A percentile compares a stretch with the other conserved stretches of the same genome.
phyloP scores from a whole-genome alignment of 2,797 vertebrate species.

The Leptoclinus maculatus region DNA sequence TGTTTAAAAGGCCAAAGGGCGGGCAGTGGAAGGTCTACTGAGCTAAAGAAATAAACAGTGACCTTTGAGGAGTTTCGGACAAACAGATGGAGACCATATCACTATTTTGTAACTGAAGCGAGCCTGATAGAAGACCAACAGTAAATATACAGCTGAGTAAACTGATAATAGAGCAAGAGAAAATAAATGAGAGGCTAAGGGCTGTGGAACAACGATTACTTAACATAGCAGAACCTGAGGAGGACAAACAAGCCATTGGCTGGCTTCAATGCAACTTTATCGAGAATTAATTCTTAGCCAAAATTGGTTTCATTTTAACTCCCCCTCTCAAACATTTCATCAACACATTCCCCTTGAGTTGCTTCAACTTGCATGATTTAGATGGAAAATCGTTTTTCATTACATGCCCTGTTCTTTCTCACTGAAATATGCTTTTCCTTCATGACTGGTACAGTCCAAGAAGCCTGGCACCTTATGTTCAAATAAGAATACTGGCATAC shows the following conservation, averaged over 20 bases:
- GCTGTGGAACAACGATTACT: constrained; percentile 33
- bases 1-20: constrained; percentile 27
- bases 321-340: constrained; percentile 11
- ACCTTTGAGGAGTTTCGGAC: constrained; percentile 13
- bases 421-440: constrained; percentile 37
- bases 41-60: constrained; percentile 47
- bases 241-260: constrained; percentile 36
- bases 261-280: constrained; percentile 17
- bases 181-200: constrained; percentile 31
- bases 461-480: constrained; percentile 53
- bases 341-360: constrained; percentile 38
- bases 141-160: constrained; percentile 57
- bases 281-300: constrained; percentile 10
- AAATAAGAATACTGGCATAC: constrained; percentile 57
- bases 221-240: constrained; percentile 39
- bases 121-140: constrained; percentile 13
- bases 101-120: constrained; percentile 19
- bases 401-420: constrained; percentile 44
- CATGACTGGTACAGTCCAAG: constrained; percentile 30
- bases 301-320: constrained; percentile 9
- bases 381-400: constrained; percentile 40
- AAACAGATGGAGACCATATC: constrained; percentile 41
- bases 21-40: constrained; percentile 20
- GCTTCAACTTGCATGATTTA: constrained; percentile 24
- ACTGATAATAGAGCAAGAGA: constrained; percentile 45